Base-by-base conservation (phyloP, 2,797 vertebrate genomes). In the Pipistrellus kuhlii region DNA sequence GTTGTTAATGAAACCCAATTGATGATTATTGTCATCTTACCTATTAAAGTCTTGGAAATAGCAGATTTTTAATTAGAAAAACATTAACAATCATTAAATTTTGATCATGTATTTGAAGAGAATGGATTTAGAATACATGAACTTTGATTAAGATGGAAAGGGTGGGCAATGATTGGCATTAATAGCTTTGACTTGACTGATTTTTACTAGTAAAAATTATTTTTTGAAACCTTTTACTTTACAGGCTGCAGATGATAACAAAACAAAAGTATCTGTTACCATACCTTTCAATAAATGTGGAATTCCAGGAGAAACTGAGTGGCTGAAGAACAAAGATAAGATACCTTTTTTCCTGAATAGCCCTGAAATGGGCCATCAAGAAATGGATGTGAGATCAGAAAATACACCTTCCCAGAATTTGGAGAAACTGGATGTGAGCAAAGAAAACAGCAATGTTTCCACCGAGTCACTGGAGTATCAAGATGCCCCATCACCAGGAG, bases 391-490 rank as follows among this genome's bases (percentile, higher is more conserved):
- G 15, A 96, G 94, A 48, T 96, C 83, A 53, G 96, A 96, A 92
- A 90, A 76, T 57, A 41, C 95, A 35, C 10, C 73, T 48, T 94
- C 87, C 41, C 88, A 77, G 51, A 82, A 77, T 80, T 78, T 97
- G 85, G 96, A 98, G 90, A 98, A 97, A 88, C 82, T 95, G 62
- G 97, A 98, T 97, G 73, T 92, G 96, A 98, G 94, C 97, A 98
- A 94, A 97, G 98, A 99, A 91, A 96, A 97, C 0, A 99, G 98
- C 94, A 97, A 95, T 1, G 30, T 92, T 4, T 99, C 99, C 86
- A 90, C 97, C 55, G 98, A 93, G 32, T 99, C 99, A 41, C 98
- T 99, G 62, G 99, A 99, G 77, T 99, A 98, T 95, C 98, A 98
- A 10, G 99, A 99, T 94, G 98, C 99, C 17, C 98, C 98, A 17